Percentiles rank a stretch among this genome's conserved stretches.
Conservation (phyloP, 1,140 invertebrate species). For the Zeugodacus cucurbitae region DNA sequence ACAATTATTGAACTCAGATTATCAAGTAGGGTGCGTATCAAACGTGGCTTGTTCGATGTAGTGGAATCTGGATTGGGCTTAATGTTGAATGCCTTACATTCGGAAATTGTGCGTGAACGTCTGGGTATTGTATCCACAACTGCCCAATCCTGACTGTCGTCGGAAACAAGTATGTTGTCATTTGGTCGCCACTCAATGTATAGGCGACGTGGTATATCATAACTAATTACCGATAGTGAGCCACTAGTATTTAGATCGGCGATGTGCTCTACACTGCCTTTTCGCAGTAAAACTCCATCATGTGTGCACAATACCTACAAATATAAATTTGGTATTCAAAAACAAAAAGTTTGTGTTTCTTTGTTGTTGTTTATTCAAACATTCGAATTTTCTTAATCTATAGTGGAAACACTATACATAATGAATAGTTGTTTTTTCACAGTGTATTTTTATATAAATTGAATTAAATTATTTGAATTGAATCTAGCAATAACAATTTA, state of each 20-base stretch:
- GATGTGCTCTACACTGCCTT: slow-evolving; percentile 69
- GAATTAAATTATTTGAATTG: too few species aligned
- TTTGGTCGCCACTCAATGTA: slow-evolving; percentile 84
- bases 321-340: neutral
- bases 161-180: slow-evolving; percentile 78
- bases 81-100: slow-evolving; percentile 65
- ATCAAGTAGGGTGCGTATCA: slow-evolving; percentile 73
- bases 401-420: too few species aligned
- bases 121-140: slow-evolving; percentile 79
- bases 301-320: slow-evolving; percentile 71
- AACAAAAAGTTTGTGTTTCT: neutral
- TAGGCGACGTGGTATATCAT: slow-evolving; percentile 63
- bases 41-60: slow-evolving; percentile 65
- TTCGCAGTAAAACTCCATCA: slow-evolving; percentile 73
- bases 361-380: neutral
- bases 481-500: too few species aligned
- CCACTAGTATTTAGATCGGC: slow-evolving; percentile 72
- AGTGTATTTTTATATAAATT: too few species aligned
- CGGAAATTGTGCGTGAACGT: slow-evolving; percentile 67
- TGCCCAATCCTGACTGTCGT: slow-evolving; percentile 83
- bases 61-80: slow-evolving; percentile 49
- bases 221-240: slow-evolving; percentile 71
- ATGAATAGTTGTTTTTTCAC: too few species aligned
- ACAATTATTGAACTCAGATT: slow-evolving; percentile 77
- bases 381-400: neutral